phyloP scores from a whole-genome alignment of 2,113 vertebrate genomes.

The Engystomops pustulosus region DNA sequence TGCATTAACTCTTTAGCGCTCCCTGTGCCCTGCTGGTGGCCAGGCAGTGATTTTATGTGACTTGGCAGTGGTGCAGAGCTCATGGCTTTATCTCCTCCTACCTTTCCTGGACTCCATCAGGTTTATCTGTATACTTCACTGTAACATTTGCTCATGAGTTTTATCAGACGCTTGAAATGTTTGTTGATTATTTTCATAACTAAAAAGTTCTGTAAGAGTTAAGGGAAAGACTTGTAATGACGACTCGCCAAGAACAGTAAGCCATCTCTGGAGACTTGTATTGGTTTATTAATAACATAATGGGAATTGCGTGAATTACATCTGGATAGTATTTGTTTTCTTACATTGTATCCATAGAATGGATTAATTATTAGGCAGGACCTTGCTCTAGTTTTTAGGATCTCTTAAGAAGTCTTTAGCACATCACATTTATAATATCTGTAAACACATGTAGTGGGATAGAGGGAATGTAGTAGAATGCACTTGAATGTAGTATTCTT shows the following conservation, averaged over 20 bases:
- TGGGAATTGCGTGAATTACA: slow-evolving; percentile 44
- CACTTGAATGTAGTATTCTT: too few species aligned
- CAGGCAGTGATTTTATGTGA: neutral
- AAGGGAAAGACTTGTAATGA: neutral
- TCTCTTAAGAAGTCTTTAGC: too few species aligned
- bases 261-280: slow-evolving; percentile 37
- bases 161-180: too few species aligned
- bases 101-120: neutral
- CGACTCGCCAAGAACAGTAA: slow-evolving; percentile 29
- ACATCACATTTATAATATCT: too few species aligned
- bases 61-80: neutral
- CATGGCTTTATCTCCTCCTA: neutral
- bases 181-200: neutral
- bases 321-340: neutral
- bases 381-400: too few species aligned
- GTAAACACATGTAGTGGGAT: too few species aligned
- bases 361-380: too few species aligned
- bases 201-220: neutral
- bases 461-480: too few species aligned
- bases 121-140: neutral
- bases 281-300: slow-evolving; percentile 51
- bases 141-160: neutral
- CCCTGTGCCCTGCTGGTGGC: neutral
- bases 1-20: neutral
- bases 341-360: too few species aligned